Conservation (phyloP, 2,113 vertebrate species). For the Pogona vitticeps region DNA sequence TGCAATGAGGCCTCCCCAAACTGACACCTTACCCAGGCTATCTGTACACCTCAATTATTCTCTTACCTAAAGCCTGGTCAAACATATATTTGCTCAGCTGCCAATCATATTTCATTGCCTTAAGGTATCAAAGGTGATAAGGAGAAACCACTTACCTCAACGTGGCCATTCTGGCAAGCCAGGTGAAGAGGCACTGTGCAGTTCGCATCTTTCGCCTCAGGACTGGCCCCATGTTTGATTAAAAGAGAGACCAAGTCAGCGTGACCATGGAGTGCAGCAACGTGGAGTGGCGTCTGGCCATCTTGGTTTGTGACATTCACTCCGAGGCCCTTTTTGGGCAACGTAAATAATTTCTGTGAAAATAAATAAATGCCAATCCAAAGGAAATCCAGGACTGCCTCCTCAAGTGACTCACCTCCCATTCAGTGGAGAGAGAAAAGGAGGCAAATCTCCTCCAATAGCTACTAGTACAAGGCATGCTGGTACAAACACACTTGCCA, state of each 20-base stretch:
- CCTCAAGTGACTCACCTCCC: not conserved
- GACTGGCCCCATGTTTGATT: constrained; percentile 81
- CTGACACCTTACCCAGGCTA: not conserved
- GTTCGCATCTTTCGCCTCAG: constrained; percentile 76
- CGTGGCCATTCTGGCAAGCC: constrained; percentile 88
- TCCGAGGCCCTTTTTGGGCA: constrained; percentile 77
- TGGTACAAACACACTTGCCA: not conserved
- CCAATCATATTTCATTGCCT: not conserved
- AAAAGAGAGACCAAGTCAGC: constrained; percentile 77
- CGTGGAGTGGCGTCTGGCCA: constrained; percentile 84
- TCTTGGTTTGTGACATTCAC: constrained; percentile 85
- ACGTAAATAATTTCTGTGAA: constrained; percentile 74
- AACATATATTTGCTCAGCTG: not conserved
- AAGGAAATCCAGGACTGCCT: not conserved
- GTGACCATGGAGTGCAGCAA: constrained; percentile 88
- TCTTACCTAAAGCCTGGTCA: not conserved
- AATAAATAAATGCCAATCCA: not conserved
- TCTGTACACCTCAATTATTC: not conserved
- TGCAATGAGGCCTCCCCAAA: too few species aligned
- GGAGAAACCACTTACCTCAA: constrained; percentile 75
- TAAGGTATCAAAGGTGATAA: not conserved
- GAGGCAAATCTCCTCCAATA: not conserved
- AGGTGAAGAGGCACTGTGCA: constrained; percentile 88
- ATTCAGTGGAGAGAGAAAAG: not conserved
- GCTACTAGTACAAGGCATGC: not conserved